phyloP scores from a whole-genome alignment of 2,888 invertebrate species.

The Lysandra bellargus region DNA sequence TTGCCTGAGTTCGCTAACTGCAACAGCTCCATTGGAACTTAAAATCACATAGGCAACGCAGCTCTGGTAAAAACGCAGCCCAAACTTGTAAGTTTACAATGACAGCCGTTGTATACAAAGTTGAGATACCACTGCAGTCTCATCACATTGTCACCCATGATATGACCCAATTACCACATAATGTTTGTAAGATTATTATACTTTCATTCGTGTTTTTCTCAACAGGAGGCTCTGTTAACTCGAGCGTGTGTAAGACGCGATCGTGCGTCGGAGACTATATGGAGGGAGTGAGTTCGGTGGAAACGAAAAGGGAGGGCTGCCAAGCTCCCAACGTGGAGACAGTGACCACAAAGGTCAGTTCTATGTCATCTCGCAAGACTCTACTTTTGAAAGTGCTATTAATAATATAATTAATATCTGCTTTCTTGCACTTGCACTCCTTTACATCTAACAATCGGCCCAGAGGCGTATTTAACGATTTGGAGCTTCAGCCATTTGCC shows the following conservation, averaged over 20 bases:
- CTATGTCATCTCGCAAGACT: background rate
- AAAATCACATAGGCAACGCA: too few relatives aligned
- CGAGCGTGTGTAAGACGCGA: constrained; percentile 44
- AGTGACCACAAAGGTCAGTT: background rate
- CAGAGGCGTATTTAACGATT: background rate
- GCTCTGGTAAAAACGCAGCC: too few relatives aligned
- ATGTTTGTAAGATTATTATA: background rate
- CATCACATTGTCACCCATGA: background rate
- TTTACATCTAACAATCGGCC: background rate
- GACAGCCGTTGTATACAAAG: too few relatives aligned
- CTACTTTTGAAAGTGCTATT: background rate
- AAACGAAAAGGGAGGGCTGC: constrained; percentile 50
- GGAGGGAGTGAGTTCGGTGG: constrained; percentile 63
- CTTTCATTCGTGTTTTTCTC: background rate
- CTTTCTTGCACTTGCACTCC: background rate
- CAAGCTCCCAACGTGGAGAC: background rate
- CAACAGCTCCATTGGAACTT: too few relatives aligned
- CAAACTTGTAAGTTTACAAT: too few relatives aligned
- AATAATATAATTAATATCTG: background rate
- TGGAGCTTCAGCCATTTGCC: background rate
- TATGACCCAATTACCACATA: background rate
- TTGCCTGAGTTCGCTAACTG: too few relatives aligned
- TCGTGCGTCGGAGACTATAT: constrained; percentile 69
- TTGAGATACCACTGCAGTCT: background rate
- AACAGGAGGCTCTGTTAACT: background rate